phyloP scores from a whole-genome alignment of 2,797 vertebrate genomes.

The Anisognathus igniventris region DNA sequence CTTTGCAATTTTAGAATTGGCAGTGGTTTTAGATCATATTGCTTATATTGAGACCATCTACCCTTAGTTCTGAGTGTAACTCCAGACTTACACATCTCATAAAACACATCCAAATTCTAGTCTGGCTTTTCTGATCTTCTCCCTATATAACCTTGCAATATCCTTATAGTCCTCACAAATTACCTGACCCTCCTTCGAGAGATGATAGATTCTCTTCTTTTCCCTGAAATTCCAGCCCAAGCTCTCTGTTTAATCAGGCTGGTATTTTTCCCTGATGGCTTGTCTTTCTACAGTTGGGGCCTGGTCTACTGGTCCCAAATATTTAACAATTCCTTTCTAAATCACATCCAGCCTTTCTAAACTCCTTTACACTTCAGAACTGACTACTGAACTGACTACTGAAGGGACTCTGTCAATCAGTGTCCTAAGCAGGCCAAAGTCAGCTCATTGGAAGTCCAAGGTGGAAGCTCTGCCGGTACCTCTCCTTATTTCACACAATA shows the following conservation, averaged over 20 bases:
- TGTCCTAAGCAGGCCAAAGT: neutral
- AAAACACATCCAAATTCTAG: neutral
- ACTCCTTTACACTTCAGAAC: neutral
- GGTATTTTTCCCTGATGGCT: neutral
- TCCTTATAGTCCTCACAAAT: accelerated
- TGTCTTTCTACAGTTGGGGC: neutral
- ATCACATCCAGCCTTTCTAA: neutral
- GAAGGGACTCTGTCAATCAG: neutral
- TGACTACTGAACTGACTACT: neutral
- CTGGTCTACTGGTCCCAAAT: neutral
- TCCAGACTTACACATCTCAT: neutral
- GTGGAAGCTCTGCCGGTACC: neutral
- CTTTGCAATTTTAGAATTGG: neutral
- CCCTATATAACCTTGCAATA: neutral
- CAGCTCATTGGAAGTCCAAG: neutral
- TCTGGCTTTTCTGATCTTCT: neutral
- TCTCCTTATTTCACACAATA: neutral
- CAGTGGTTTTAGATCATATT: neutral
- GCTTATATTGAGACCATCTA: neutral
- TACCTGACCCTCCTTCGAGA: neutral
- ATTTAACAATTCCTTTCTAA: neutral
- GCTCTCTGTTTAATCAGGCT: neutral
- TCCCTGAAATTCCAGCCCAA: neutral
- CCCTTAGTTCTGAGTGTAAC: neutral
- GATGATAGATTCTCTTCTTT: neutral